These are phyloP conservation scores for Rhynchotus rufescens DNA, from an alignment of 2,797 vertebrate genomes.

Conservation along the genomic window DNA sequence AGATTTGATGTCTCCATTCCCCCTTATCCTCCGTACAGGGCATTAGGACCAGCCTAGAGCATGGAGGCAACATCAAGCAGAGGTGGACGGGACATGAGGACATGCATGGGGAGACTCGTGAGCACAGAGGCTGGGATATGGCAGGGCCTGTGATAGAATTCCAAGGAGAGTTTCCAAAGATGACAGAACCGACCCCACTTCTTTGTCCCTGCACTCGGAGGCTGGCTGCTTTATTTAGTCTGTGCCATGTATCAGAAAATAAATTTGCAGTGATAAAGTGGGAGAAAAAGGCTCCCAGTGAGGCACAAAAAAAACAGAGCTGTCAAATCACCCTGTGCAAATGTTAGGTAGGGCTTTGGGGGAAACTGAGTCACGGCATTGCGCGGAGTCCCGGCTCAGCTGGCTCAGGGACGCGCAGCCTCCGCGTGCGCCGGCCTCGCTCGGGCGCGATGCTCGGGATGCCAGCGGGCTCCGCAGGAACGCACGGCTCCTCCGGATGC, in stretches of 20 bases:
- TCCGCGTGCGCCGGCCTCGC: neutral
- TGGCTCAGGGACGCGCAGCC: too few relatives aligned
- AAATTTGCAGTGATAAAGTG: neutral
- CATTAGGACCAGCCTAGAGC: too few relatives aligned
- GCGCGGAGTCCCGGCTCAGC: too few relatives aligned
- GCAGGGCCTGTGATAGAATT: neutral
- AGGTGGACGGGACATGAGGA: too few relatives aligned
- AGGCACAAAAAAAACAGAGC: neutral
- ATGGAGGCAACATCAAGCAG: too few relatives aligned
- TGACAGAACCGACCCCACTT: neutral
- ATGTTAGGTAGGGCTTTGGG: neutral
- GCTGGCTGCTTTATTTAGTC: neutral
- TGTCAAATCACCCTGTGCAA: neutral
- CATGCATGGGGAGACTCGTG: too few relatives aligned
- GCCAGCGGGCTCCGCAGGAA: too few relatives aligned
- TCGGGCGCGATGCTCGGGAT: neutral
- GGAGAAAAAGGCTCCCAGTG: neutral
- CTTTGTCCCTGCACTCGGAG: neutral
- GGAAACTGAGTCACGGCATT: neutral
- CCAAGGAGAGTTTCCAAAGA: neutral
- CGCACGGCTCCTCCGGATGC: too few relatives aligned
- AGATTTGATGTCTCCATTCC: too few relatives aligned
- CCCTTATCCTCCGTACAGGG: too few relatives aligned
- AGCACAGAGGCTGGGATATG: too few relatives aligned
- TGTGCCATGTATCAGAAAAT: too few relatives aligned